Conservation (phyloP, 1,140 invertebrate genomes). For the Calliphora vicina region DNA sequence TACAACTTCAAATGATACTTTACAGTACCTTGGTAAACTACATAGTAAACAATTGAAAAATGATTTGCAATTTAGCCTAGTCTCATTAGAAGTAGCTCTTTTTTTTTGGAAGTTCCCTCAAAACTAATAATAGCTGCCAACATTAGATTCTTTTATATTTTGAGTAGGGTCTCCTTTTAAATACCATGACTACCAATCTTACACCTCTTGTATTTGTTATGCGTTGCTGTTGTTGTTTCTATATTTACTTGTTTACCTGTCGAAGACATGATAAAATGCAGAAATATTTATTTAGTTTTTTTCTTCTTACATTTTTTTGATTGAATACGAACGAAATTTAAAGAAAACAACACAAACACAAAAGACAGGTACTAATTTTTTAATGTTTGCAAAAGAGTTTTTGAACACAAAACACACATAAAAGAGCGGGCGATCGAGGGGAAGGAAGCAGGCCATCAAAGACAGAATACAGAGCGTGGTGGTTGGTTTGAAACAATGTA, state of each 20-base stretch:
- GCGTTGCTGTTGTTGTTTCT: background rate
- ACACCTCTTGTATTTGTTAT: background rate
- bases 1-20: too few species aligned
- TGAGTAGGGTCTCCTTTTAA: too few species aligned
- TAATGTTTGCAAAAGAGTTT: background rate
- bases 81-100: too few species aligned
- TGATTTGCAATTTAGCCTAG: too few species aligned
- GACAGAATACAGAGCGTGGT: background rate
- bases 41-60: too few species aligned
- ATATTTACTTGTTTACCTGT: background rate
- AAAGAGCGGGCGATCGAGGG: background rate
- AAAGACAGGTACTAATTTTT: background rate
- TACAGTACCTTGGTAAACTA: too few species aligned
- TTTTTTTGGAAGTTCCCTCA: too few species aligned
- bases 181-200: too few species aligned
- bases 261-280: conserved; percentile 27
- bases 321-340: background rate
- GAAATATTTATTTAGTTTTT: background rate
- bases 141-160: too few species aligned
- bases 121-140: too few species aligned
- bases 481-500: background rate
- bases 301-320: background rate
- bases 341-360: background rate
- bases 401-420: background rate
- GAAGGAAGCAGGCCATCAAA: background rate